Conservation (phyloP, 2,888 invertebrate species). For the Drosophila algonquin region DNA sequence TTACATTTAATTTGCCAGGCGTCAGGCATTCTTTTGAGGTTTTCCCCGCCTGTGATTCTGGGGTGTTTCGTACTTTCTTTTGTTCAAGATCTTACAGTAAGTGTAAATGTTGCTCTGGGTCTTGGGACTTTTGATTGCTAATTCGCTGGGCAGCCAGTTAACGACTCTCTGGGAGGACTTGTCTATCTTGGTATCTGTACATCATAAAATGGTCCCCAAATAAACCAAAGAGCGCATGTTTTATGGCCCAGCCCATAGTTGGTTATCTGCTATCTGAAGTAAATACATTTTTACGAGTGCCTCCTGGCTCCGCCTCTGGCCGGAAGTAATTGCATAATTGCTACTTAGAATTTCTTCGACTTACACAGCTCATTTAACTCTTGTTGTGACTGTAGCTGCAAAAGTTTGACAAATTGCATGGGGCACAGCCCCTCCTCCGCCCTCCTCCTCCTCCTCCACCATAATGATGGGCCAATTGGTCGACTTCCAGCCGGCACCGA, state of each 20-base stretch:
- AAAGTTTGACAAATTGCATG: constrained; percentile 46
- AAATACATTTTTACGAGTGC: constrained; percentile 32
- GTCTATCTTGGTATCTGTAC: neutral
- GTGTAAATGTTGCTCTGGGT: neutral
- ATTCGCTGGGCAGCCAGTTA: neutral
- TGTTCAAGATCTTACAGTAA: too few species aligned
- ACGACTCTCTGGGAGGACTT: neutral
- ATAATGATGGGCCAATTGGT: constrained; percentile 36
- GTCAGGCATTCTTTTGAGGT: constrained; percentile 3
- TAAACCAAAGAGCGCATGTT: constrained; percentile 21
- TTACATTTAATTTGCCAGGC: constrained; percentile 23
- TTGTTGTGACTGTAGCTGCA: constrained; percentile 21
- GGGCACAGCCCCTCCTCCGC: neutral
- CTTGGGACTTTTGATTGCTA: neutral
- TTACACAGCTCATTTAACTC: constrained; percentile 48
- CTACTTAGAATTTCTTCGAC: constrained; percentile 31
- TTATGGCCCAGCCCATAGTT: constrained; percentile 12
- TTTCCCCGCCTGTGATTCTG: neutral
- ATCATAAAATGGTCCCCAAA: constrained; percentile 20
- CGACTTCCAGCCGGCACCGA: constrained; percentile 8
- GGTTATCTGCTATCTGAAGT: constrained; percentile 15
- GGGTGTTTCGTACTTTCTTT: neutral
- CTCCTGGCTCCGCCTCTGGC: neutral
- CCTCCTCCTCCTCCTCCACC: neutral
- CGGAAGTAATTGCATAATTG: constrained; percentile 44